phyloP scores from a whole-genome alignment of 2,888 invertebrate species.

The Operophtera brumata region DNA sequence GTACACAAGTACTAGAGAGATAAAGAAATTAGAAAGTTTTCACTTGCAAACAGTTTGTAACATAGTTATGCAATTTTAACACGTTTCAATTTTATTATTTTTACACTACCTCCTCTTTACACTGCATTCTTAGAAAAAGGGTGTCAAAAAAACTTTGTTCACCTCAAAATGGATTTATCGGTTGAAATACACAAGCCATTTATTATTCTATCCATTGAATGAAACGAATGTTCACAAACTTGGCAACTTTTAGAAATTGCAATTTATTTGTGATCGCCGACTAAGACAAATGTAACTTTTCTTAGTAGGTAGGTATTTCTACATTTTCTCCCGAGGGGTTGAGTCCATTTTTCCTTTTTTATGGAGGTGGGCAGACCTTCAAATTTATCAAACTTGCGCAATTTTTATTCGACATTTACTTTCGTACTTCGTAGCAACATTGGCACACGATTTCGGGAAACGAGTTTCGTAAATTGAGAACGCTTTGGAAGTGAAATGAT shows the following conservation, averaged over 20 bases:
- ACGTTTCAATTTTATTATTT: too few species aligned
- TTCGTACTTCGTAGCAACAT: slow-evolving; percentile 6
- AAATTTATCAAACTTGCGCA: slow-evolving; percentile 34
- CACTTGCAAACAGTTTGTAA: too few species aligned
- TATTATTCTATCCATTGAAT: not conserved
- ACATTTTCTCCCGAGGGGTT: slow-evolving; percentile 19
- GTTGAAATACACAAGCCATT: not conserved
- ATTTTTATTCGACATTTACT: slow-evolving; percentile 32
- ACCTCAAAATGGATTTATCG: too few species aligned
- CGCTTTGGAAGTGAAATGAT: not conserved
- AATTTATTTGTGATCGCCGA: slow-evolving; percentile 28
- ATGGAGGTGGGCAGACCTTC: slow-evolving; percentile 18
- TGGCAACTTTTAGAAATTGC: slow-evolving; percentile 29
- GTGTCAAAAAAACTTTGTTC: too few species aligned
- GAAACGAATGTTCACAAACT: slow-evolving; percentile 12
- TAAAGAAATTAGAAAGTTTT: too few species aligned
- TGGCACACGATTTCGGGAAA: slow-evolving; percentile 9
- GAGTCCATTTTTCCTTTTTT: slow-evolving; percentile 27
- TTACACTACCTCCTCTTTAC: too few species aligned
- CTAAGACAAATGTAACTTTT: slow-evolving; percentile 36
- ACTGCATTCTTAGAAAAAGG: too few species aligned
- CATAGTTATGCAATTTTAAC: too few species aligned
- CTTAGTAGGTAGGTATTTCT: slow-evolving; percentile 5
- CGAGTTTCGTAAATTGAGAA: not conserved
- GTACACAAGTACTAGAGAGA: too few species aligned